Percentiles rank a stretch among this genome's conserved stretches.
phyloP scores from a whole-genome alignment of 2,797 vertebrate genomes.

The Sebastes jordani region DNA sequence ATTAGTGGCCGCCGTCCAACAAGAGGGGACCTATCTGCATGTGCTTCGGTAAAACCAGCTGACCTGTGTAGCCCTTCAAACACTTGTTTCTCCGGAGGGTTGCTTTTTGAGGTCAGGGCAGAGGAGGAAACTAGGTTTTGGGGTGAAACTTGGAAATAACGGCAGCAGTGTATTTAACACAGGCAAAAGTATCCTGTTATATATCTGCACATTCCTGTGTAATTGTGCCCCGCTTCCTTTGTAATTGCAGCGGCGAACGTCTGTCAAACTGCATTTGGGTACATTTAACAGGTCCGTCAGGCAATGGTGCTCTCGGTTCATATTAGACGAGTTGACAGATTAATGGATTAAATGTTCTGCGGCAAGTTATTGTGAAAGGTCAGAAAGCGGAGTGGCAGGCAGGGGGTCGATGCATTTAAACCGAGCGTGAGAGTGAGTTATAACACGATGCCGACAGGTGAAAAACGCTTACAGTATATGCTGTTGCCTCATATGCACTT shows the following conservation, averaged over 20 bases:
- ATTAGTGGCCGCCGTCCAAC: conserved; percentile 64
- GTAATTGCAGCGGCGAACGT: conserved; percentile 45
- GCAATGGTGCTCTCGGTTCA: conserved; percentile 1
- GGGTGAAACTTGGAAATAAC: conserved; percentile 25
- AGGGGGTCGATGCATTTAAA: neutral
- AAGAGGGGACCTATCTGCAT: conserved; percentile 48
- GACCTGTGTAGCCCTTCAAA: conserved; percentile 45
- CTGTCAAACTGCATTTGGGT: conserved; percentile 47
- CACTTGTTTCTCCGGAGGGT: conserved; percentile 15
- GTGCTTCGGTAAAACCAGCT: conserved; percentile 27
- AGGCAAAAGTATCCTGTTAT: conserved; percentile 33
- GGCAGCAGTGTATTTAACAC: conserved; percentile 9
- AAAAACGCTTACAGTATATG: neutral
- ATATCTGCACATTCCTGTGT: conserved; percentile 56
- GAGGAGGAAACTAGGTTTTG: conserved; percentile 28
- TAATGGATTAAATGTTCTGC: conserved; percentile 39
- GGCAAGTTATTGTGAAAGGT: conserved; percentile 27
- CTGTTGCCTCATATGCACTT: neutral
- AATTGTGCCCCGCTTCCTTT: conserved; percentile 46
- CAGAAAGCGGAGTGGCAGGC: neutral
- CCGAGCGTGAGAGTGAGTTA: neutral
- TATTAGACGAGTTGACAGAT: conserved; percentile 50
- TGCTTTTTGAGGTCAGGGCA: conserved; percentile 18
- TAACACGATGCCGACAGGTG: neutral
- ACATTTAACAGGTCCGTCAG: conserved; percentile 24